Evolutionary conservation across 2,888 invertebrate genomes (phyloP).

Genomic region (Volucella inanis): DNA sequence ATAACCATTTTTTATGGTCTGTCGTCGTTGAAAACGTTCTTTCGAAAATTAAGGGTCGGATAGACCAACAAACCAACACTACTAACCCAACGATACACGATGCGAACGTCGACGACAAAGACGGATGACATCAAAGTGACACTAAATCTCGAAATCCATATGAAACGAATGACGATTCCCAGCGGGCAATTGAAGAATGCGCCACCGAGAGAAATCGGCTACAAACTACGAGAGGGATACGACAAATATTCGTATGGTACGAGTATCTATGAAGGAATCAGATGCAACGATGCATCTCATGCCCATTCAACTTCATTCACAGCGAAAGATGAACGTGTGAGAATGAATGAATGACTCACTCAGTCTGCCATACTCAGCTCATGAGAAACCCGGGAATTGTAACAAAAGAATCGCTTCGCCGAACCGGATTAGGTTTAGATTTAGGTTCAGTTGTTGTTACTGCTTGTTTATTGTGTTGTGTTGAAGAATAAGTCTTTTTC

Average conservation of each 20-base stretch:
- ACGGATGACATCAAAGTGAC: slow-evolving; percentile 26
- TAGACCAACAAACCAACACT: slow-evolving; percentile 47
- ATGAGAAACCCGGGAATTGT: slow-evolving; percentile 13
- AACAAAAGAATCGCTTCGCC: slow-evolving; percentile 2
- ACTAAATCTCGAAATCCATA: slow-evolving; percentile 24
- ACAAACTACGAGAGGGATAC: too few relatives aligned
- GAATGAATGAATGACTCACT: slow-evolving; percentile 21
- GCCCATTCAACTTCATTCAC: slow-evolving; percentile 19
- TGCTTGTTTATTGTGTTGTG: too few relatives aligned
- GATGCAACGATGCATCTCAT: slow-evolving; percentile 5
- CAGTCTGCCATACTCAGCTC: neutral
- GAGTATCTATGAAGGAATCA: slow-evolving; percentile 20
- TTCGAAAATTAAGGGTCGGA: slow-evolving; percentile 8
- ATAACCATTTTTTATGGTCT: slow-evolving; percentile 37
- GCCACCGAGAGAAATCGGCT: slow-evolving; percentile 19
- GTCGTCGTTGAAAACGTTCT: neutral
- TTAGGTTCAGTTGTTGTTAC: too few relatives aligned
- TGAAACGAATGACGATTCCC: slow-evolving; percentile 8
- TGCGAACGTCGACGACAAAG: neutral
- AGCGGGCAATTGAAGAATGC: slow-evolving; percentile 40
- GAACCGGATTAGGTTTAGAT: slow-evolving; percentile 1
- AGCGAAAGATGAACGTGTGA: slow-evolving; percentile 7
- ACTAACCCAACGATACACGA: slow-evolving; percentile 17
- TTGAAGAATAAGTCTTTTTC: too few relatives aligned
- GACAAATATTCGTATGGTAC: too few relatives aligned